phyloP scores from a whole-genome alignment of 2,797 vertebrate species.

The Halcyon leucocephala region DNA sequence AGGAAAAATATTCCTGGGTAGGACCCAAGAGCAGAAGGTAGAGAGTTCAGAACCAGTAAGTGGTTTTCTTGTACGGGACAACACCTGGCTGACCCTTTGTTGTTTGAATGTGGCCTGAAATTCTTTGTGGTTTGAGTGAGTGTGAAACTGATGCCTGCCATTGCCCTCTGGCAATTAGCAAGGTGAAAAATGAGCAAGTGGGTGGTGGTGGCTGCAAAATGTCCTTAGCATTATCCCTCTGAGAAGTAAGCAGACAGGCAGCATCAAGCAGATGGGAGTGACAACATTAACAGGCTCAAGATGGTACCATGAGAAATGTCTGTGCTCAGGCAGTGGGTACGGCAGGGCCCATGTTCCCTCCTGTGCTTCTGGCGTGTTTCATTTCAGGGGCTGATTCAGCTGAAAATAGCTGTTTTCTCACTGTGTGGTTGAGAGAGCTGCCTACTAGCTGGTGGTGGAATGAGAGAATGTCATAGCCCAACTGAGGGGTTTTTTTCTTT shows the following conservation, averaged over 20 bases:
- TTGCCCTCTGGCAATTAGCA: conserved; percentile 49
- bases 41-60: conserved; percentile 58
- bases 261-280: not conserved
- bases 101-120: conserved; percentile 33
- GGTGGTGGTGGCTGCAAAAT: not conserved
- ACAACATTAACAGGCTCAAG: not conserved
- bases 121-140: conserved; percentile 6
- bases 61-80: conserved; percentile 45
- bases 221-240: not conserved
- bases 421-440: not conserved
- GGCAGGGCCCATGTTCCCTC: fast-evolving
- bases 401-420: not conserved
- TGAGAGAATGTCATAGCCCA: not conserved
- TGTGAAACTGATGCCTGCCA: not conserved
- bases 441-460: not conserved
- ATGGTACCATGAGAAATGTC: not conserved
- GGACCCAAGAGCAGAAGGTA: not conserved
- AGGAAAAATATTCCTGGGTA: not conserved
- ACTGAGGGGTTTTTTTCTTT: fast-evolving
- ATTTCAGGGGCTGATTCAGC: not conserved
- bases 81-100: conserved; percentile 70
- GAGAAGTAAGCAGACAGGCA: not conserved
- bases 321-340: not conserved
- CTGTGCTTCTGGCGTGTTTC: not conserved
- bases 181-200: not conserved